Conservation (phyloP, 2,113 vertebrate genomes). For the Atractosteus spatula region DNA sequence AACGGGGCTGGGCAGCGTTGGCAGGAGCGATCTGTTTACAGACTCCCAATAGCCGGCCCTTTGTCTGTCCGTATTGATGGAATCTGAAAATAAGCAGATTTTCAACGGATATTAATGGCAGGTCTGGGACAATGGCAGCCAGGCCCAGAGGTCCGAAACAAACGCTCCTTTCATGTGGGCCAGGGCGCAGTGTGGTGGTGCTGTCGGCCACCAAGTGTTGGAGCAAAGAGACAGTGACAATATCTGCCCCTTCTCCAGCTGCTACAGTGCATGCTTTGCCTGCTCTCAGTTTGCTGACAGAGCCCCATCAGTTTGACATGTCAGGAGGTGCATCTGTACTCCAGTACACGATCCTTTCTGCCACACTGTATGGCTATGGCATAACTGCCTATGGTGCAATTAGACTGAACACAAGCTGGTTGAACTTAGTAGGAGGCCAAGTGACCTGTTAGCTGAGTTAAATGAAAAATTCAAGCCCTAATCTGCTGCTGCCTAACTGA, state of each 20-base stretch:
- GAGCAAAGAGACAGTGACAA: slow-evolving; percentile 29
- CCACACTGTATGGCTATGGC: too few relatives aligned
- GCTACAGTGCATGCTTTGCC: slow-evolving; percentile 28
- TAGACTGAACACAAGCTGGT: too few relatives aligned
- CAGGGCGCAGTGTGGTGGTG: slow-evolving; percentile 14
- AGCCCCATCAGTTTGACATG: too few relatives aligned
- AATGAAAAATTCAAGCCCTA: too few relatives aligned
- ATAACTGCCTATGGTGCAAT: too few relatives aligned
- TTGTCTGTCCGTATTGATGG: slow-evolving; percentile 55
- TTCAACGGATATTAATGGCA: slow-evolving; percentile 60
- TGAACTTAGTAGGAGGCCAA: too few relatives aligned
- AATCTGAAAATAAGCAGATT: slow-evolving; percentile 73
- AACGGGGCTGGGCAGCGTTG: slow-evolving; percentile 43
- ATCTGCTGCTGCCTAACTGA: too few relatives aligned
- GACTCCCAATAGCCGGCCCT: slow-evolving; percentile 44
- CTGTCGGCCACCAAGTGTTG: slow-evolving; percentile 5
- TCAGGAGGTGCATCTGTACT: too few relatives aligned
- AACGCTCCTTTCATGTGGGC: slow-evolving; percentile 40
- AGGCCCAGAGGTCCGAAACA: slow-evolving; percentile 49
- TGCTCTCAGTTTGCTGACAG: too few relatives aligned
- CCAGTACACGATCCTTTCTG: too few relatives aligned
- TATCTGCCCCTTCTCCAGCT: slow-evolving; percentile 26
- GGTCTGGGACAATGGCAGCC: slow-evolving; percentile 18
- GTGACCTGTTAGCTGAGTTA: too few relatives aligned
- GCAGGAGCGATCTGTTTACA: slow-evolving; percentile 26